Conservation (phyloP, 1,140 invertebrate species). For the Drosophila asahinai region DNA sequence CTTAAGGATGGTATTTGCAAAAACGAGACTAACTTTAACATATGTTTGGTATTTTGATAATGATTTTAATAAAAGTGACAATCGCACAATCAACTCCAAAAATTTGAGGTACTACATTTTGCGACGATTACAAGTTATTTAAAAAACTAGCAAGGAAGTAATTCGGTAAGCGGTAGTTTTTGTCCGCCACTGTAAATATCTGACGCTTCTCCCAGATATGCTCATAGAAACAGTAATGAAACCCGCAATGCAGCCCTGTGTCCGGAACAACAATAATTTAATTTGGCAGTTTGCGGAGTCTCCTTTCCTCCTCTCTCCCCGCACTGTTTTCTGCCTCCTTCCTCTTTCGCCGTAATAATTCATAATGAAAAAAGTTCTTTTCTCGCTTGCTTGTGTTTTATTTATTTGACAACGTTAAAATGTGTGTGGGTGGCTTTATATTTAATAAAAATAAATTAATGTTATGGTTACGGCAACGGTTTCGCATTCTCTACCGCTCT, state of each 20-base stretch:
- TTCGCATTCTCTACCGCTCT: not conserved
- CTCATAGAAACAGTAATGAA: slow-evolving; percentile 41
- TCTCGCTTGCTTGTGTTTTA: slow-evolving; percentile 40
- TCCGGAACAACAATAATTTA: slow-evolving; percentile 48
- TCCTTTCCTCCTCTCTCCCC: not conserved
- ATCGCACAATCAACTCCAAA: too few relatives aligned
- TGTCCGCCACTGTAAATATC: too few relatives aligned
- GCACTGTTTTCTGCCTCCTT: not conserved
- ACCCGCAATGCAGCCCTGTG: slow-evolving; percentile 57
- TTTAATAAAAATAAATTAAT: slow-evolving; percentile 81
- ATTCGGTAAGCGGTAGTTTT: too few relatives aligned
- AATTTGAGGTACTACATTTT: too few relatives aligned
- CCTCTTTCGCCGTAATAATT: slow-evolving; percentile 68
- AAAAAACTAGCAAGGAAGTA: too few relatives aligned
- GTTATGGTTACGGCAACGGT: slow-evolving; percentile 56
- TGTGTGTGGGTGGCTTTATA: slow-evolving; percentile 52
- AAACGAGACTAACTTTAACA: too few relatives aligned
- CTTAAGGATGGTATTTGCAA: too few relatives aligned
- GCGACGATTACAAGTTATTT: too few relatives aligned
- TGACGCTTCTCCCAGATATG: not conserved
- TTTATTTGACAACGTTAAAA: slow-evolving; percentile 52
- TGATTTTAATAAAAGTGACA: too few relatives aligned
- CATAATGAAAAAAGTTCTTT: slow-evolving; percentile 80
- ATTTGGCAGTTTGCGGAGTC: slow-evolving; percentile 29
- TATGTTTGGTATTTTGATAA: too few relatives aligned